Evolutionary conservation across 2,113 vertebrate species (phyloP), one percentile per base, ranked within the genome.

Genomic region (Rhegmatorhina hoffmannsi): DNA sequence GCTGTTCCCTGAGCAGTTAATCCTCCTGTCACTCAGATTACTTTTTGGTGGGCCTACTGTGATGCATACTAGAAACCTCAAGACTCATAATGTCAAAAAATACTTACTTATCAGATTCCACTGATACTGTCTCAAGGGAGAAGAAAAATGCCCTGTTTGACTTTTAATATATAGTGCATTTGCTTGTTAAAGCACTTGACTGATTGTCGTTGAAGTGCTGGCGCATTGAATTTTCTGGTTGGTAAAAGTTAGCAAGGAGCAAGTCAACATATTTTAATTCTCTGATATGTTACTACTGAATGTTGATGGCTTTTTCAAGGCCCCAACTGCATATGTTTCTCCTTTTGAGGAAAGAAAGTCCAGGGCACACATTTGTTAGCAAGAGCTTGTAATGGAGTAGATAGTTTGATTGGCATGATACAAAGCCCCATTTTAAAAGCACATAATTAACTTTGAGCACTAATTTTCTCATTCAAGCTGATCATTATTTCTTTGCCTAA

Each of bases 401-500:
- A 58, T 67, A 11, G 84, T 92, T 93, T 82, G 84, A 82, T 62
- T 77, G 52, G 47, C 74, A 52, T n/a, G n/a, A 74, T 77, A 40
- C 28, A 89, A 94, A 10, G 43, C 50, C 31, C n/a, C n/a, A 53
- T 88, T 86, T 83, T 69, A 68, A 92, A 94, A 84, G 40, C 50
- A 76, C 15, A 62, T 47, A 19, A 81, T 90, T 90, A 93, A 67
- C 85, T 90, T 75, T 60, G 82, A 72, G 47, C 34, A 29, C 52
- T 74, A 74, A 53, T 76, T 81, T 80, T 88, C 28, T 50, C 76
- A 74, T 92, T 86, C 53, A 77, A 81, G 43, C 58, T 72, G 84
- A 52, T 62, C 63, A 89, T 92, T 89, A 89, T 74, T 89, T 50
- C 76, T 86, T 80, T 53, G 49, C 59, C 77, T 87, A 92, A 94